phyloP scores from a whole-genome alignment of 1,140 invertebrate species.

The Drosophila mauritiana region DNA sequence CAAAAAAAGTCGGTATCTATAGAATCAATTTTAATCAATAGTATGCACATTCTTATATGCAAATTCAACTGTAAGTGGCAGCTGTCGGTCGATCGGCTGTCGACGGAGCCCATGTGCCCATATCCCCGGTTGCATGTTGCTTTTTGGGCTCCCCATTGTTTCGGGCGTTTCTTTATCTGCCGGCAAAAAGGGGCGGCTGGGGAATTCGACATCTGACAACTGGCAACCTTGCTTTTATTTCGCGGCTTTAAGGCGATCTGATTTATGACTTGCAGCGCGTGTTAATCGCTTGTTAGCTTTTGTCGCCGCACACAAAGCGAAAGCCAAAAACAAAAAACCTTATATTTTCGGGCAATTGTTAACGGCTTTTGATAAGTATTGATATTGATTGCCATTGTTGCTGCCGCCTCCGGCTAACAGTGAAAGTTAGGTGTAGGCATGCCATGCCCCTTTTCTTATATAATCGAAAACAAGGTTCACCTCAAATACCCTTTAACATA shows the following conservation, averaged over 20 bases:
- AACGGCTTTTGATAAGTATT: constrained; percentile 47
- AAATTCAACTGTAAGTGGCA: constrained; percentile 12
- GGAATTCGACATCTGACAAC: constrained; percentile 51
- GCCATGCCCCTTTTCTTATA: constrained; percentile 27
- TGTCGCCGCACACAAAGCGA: constrained; percentile 46
- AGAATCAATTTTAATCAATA: neutral
- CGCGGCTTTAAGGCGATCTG: constrained; percentile 37
- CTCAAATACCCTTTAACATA: constrained; percentile 16
- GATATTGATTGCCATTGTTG: constrained; percentile 57
- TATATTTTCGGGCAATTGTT: constrained; percentile 60
- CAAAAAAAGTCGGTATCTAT: neutral
- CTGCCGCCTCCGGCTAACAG: constrained; percentile 26
- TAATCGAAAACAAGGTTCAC: constrained; percentile 21
- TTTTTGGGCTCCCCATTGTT: constrained; percentile 51
- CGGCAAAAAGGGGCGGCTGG: constrained; percentile 5
- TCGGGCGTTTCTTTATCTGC: constrained; percentile 42
- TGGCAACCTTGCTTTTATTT: constrained; percentile 65
- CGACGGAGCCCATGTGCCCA: constrained; percentile 5
- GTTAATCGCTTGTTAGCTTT: constrained; percentile 69
- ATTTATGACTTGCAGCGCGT: constrained; percentile 61
- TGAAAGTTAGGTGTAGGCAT: constrained; percentile 52
- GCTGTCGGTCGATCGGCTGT: constrained; percentile 9
- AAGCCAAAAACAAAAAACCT: constrained; percentile 31
- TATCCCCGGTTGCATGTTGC: constrained; percentile 43
- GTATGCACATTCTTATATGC: neutral